Evolutionary conservation across 2,113 vertebrate species (phyloP), one percentile per base, ranked within the genome.

Genomic region (Callopanchax toddi): DNA sequence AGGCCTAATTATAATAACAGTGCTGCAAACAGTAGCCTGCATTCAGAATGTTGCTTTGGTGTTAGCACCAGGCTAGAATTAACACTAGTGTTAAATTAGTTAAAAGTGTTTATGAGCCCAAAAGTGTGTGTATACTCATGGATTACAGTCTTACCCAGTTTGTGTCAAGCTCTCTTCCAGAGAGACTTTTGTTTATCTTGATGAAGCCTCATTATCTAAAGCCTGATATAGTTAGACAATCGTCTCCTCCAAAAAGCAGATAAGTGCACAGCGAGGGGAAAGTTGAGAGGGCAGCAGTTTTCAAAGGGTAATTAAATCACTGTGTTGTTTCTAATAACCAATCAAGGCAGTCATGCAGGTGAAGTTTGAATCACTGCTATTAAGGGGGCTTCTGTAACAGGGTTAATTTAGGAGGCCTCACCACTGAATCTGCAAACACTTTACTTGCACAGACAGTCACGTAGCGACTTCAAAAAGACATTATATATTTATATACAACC

Each of bases 261-360:
- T 58, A 40, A 48, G 55, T 15, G 6, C 54, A 52, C 15, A 46
- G 57, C 1, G 16, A 60, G 55, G 52, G 46, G 49, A 65, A 53
- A 67, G 63, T 61, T 59, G 54, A 76, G 66, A 78, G 60, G 68
- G 66, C 64, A 59, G 59, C 57, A 57, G 67, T 70, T 70, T 65
- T 71, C 39, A 62, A 80, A 79, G 70, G 71, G 13, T 79, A 84
- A 85, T 84, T 81, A 85, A 87, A 79, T 88, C 68, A 81, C 52
- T 67, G 69, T 81, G 79, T 76, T 81, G 64, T 76, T 79, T 81
- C 76, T 74, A 79, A 79, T 65, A 51, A 79, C 72, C 58, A 79
- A 85, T 90, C 72, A 88, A 78, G 48, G 70, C 76, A 85, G 68
- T 52, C 75, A 67, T 70, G 73, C 77, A 87, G 79, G 69, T 87